Conservation (phyloP, 2,888 invertebrate genomes). For the Branchellion lobata region DNA sequence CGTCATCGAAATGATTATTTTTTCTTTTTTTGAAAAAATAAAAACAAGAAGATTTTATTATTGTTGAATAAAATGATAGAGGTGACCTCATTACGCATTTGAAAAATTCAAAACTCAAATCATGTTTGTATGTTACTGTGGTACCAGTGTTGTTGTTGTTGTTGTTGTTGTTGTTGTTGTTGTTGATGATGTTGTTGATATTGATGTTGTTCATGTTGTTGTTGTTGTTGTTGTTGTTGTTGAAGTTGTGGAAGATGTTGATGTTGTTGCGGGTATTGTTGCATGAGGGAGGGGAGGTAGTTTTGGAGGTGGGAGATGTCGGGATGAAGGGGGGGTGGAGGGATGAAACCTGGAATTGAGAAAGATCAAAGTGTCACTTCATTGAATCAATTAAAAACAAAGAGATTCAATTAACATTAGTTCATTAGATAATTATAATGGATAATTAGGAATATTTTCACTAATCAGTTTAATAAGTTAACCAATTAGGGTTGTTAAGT, state of each 20-base stretch:
- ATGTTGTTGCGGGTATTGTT: constrained; percentile 52
- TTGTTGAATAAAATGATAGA: no score
- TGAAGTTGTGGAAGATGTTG: background rate
- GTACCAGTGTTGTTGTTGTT: constrained; percentile 18
- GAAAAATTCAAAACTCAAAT: background rate
- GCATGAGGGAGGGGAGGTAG: constrained; percentile 16
- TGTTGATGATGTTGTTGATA: background rate
- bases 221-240: background rate
- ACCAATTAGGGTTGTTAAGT: no score
- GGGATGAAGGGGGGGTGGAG: no score
- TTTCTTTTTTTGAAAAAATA: no score
- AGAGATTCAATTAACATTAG: no score
- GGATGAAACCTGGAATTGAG: background rate
- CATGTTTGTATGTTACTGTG: background rate
- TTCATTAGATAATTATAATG: no score
- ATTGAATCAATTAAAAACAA: background rate
- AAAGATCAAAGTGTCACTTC: background rate
- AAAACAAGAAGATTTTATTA: no score
- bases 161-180: background rate
- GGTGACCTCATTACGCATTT: no score
- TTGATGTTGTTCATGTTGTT: constrained; percentile 10
- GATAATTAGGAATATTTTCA: no score
- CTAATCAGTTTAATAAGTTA: no score
- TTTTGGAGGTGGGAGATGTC: background rate
- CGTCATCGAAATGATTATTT: no score